Evolutionary conservation across 2,113 vertebrate genomes (phyloP), one percentile per base, ranked within the genome.

Genomic region (Oreochromis aureus): DNA sequence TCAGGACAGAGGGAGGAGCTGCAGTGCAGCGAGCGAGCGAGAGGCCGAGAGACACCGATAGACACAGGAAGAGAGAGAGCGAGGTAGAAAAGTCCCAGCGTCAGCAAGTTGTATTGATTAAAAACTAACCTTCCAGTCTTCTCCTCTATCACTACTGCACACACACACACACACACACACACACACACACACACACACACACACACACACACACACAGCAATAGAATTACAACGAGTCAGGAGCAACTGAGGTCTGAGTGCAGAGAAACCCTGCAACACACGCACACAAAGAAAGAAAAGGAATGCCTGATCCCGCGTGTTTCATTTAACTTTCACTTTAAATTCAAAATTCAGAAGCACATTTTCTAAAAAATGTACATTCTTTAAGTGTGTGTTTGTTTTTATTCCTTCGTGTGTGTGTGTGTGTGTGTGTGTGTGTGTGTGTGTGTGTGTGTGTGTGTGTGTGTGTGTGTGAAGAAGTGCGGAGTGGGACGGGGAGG

Each of bases 71-170:
- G 95, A 96, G 97, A 97, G 96, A 94, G 85, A 97, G 97, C 85
- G 96, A 96, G 95, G 92, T 81, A 93, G 97, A 97, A 96, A 99
- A 99, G 96, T 97, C 96, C 86, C 94, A 2, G 97, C 98, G 97
- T 99, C 98, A 99, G 98, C 98, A 98, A 97, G 97, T 99, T 98
- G 97, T 98, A 99, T 99, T 99, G 98, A 99, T 99, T 99, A 99
- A 98, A 99, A 98, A 98, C 97, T 98, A 99, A 99, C 98, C 98
- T 98, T 98, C 98, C 98, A 98, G 97, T 98, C 94, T 97, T 97
- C 97, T 98, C 97, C 89, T 94, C 96, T 94, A 97, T 97, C 97
- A 97, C 97, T 97, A 96, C 71, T 76, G 15, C 92, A 82, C 89
- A 89, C 79, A 63, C 87, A 63, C 91, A 81, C 80, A 78, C 86